phyloP scores from a whole-genome alignment of 1,140 invertebrate genomes.

The Cherax quadricarinatus region DNA sequence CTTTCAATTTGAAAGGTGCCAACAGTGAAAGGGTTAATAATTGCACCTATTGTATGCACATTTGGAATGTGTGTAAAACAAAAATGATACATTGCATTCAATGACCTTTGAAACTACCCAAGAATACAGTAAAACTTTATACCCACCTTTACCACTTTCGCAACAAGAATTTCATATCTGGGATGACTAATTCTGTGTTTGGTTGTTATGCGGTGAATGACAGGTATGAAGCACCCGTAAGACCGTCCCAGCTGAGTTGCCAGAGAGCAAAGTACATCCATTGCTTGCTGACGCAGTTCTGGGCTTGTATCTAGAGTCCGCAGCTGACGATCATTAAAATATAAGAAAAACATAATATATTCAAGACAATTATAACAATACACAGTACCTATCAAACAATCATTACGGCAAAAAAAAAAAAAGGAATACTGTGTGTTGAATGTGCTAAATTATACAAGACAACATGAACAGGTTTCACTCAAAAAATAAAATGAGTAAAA shows the following conservation, averaged over 20 bases:
- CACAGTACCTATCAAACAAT: too few relatives aligned
- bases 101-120: background rate
- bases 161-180: conserved; percentile 84
- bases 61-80: too few relatives aligned
- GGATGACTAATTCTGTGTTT: conserved; percentile 89
- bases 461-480: too few relatives aligned
- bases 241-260: conserved; percentile 92
- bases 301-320: conserved; percentile 90
- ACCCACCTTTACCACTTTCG: conserved; percentile 82
- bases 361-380: background rate
- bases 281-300: conserved; percentile 86
- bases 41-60: too few relatives aligned
- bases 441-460: too few relatives aligned
- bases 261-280: conserved; percentile 94
- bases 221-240: conserved; percentile 93
- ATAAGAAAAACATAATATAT: background rate
- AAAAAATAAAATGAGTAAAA: too few relatives aligned
- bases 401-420: too few relatives aligned
- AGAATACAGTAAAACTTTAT: background rate
- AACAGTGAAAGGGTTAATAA: too few relatives aligned
- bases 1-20: too few relatives aligned
- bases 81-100: background rate
- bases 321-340: conserved; percentile 7
- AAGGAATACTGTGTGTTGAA: too few relatives aligned
- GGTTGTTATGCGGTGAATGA: conserved; percentile 89